Evolutionary conservation across 2,797 vertebrate genomes (phyloP), one percentile per base, ranked within the genome.

Genomic region (Centropyge bicolor): DNA sequence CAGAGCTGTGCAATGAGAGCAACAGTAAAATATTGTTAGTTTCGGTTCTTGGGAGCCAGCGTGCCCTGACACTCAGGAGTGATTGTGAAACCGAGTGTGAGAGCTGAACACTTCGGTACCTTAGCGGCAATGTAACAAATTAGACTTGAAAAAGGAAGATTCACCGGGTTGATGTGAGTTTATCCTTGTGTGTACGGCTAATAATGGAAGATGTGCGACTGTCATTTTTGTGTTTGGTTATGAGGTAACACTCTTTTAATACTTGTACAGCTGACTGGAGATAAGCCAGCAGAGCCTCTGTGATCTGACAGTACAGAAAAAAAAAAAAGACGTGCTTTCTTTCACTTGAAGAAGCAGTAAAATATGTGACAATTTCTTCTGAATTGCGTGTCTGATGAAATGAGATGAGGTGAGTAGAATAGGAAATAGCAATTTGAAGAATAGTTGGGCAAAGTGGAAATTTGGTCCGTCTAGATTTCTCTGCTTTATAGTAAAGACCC

Each of bases 261-360:
- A 35, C 60, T 35, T 61, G 54, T 36, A 19, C 48, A 80, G 56
- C 56, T 54, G 68, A 68, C 63, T 65, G 64, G 60, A 79, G 41
- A 77, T 38, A 12, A 82, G 70, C 52, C 48, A 81, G 31, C 51
- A 6, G 22, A 16, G 38, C 20, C 22, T 65, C 36, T 73, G 73
- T 76, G 69, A 77, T 84, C 76, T 75, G 60, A 76, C 56, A 64
- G 40, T n/a, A 49, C 27, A 48, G 60, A 51, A 46, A 31, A 31
- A 31, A 31, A 31, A 31, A 31, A 52, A 72, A 56, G 2, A 14
- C 4, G 17, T 12, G 17, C 41, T 81, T 65, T 52, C 19, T 60
- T 78, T 71, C 16, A 46, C 59, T 57, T n/a, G 54, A 48, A 31
- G 36, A 78, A 64, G 49, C 24, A 5, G 51, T 56, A 8, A 61